Evolutionary conservation across 2,797 vertebrate genomes (phyloP).

Genomic region (Cossypha caffra): DNA sequence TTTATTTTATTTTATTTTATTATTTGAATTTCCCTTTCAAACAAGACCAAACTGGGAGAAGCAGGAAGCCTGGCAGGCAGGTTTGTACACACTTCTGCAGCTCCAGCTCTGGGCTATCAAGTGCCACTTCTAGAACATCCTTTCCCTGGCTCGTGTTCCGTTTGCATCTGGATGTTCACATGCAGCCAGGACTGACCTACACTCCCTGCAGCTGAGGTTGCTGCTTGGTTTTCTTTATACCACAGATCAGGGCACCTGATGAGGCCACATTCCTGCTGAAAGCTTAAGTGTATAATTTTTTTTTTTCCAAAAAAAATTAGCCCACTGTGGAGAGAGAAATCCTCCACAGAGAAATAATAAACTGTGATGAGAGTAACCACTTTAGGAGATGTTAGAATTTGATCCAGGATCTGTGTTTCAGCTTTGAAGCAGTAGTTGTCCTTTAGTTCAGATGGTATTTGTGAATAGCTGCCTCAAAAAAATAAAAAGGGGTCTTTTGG

Average conservation of each 20-base stretch:
- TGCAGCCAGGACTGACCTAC: not conserved
- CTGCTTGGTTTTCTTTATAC: not conserved
- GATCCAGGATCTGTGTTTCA: conserved; percentile 38
- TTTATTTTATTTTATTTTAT: rapidly evolving
- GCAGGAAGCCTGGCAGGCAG: conserved; percentile 8
- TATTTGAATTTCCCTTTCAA: not conserved
- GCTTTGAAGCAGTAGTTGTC: conserved; percentile 38
- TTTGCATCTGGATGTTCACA: conserved; percentile 26
- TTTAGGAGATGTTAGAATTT: conserved; percentile 28
- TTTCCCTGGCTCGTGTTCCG: not conserved
- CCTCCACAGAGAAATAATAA: not conserved
- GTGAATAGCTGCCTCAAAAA: conserved; percentile 16
- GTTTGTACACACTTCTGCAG: not conserved
- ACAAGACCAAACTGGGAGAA: not conserved
- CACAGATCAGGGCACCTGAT: not conserved
- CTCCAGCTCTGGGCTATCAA: conserved; percentile 38
- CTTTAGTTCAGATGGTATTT: conserved; percentile 54
- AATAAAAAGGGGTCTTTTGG: conserved; percentile 48
- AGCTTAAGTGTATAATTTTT: not conserved
- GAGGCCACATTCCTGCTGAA: not conserved
- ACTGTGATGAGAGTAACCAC: not conserved
- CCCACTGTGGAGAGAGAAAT: not conserved
- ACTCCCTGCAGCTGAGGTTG: not conserved
- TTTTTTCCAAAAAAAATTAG: not conserved
- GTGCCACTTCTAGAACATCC: conserved; percentile 22